Evolutionary conservation across 2,797 vertebrate species (phyloP), one percentile per base, ranked within the genome.

Genomic region (Sebastes kiyomatsui): DNA sequence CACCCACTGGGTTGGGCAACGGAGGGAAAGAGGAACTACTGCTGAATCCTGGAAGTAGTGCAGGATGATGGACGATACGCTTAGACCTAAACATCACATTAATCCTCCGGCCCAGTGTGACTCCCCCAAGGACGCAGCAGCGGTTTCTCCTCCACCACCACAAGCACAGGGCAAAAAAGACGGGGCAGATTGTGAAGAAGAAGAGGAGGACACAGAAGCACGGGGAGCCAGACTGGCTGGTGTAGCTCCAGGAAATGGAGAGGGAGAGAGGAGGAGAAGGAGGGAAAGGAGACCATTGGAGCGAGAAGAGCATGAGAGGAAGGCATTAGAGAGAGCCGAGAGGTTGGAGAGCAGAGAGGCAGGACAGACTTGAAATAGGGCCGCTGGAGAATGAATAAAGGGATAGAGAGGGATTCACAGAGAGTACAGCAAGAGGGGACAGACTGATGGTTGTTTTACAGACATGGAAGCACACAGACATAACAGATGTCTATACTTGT

Each of bases 61-160:
- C 92, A 93, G 87, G 80, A 92, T 94, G 90, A 95, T 94, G 91
- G 89, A 95, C 84, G 93, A 94, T 77, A 86, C 67, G 86, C 88
- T 93, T 86, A 89, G 88, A 83, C 78, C 89, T 92, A 93, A 93
- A 93, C 93, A 93, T 94, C 90, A 90, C 94, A 94, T 94, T 93
- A 95, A 93, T 93, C 93, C 93, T 93, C 77, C 30, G 62, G 91
- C 90, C 87, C 88, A 86, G 82, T 86, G 87, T 80, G 82, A 88
- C 89, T 90, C 75, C 84, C 86, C 88, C 93, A 94, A 94, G 93
- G 94, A 93, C 90, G 18, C 85, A 65, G 89, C 81, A 66, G 87
- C 66, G 28, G 73, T 86, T 87, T 90, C 88, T 92, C 84, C 81
- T 92, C 85, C 82, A 80, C 78, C 83, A 80, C 78, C 68, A 73